Evolutionary conservation across 2,113 vertebrate species (phyloP).

Genomic region (Miniopterus natalensis): DNA sequence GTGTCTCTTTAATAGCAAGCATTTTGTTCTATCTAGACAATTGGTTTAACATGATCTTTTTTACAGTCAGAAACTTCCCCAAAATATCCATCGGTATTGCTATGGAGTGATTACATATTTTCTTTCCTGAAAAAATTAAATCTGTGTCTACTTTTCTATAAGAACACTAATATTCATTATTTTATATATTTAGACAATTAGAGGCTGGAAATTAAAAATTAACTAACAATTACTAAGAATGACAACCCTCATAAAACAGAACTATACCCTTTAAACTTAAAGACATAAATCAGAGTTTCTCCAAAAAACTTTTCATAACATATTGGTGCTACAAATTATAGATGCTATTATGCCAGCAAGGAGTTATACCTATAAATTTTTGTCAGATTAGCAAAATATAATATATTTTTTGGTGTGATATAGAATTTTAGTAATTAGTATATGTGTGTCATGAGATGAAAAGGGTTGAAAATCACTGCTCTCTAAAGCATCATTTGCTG

Average conservation of each 20-base stretch:
- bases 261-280: neutral
- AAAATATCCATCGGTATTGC: neutral
- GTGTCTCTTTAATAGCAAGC: neutral
- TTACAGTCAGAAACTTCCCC: neutral
- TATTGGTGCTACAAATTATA: neutral
- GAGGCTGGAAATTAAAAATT: neutral
- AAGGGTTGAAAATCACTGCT: neutral
- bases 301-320: neutral
- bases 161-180: neutral
- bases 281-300: neutral
- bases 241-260: neutral
- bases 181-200: constrained; percentile 17
- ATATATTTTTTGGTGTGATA: neutral
- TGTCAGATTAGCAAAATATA: neutral
- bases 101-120: neutral
- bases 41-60: neutral
- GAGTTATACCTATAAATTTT: neutral
- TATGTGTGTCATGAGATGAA: neutral
- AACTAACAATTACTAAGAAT: neutral
- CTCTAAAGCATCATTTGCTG: neutral
- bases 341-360: neutral
- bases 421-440: neutral
- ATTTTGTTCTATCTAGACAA: neutral
- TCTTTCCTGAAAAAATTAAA: constrained; percentile 43
- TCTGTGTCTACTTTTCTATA: neutral